Evolutionary conservation across 1,140 invertebrate genomes (phyloP).

Genomic region (Cydia fagiglandana): DNA sequence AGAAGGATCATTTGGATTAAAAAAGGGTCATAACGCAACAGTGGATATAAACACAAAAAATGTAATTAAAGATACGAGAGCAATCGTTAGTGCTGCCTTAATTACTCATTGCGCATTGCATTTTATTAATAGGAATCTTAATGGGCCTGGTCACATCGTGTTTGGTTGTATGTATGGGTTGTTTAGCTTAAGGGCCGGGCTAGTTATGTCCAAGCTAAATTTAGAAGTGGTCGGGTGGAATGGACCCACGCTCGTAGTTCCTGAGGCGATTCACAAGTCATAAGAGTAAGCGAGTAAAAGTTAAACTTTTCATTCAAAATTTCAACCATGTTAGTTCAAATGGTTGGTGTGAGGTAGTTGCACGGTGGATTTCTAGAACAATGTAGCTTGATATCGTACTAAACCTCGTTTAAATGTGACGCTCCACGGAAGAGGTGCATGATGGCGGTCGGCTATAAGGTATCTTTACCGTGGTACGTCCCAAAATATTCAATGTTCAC

Average conservation of each 20-base stretch:
- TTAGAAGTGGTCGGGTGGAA: constrained; percentile 54
- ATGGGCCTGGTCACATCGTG: neutral
- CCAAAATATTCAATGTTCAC: too few species aligned
- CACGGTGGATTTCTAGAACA: too few species aligned
- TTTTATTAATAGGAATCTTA: constrained; percentile 21
- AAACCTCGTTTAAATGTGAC: too few species aligned
- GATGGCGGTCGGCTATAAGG: too few species aligned
- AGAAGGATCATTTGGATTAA: neutral
- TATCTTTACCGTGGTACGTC: too few species aligned
- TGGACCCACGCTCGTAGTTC: constrained; percentile 45
- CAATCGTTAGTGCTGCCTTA: constrained; percentile 13
- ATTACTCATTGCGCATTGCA: constrained; percentile 12
- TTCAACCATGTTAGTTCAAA: neutral
- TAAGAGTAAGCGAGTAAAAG: neutral
- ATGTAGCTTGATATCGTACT: too few species aligned
- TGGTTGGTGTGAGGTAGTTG: too few species aligned
- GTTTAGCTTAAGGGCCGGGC: constrained; percentile 50
- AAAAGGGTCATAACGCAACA: neutral
- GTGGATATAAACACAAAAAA: constrained; percentile 9
- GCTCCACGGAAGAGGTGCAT: too few species aligned
- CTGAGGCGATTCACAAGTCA: constrained; percentile 37
- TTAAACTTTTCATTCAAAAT: neutral
- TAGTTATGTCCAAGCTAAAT: constrained; percentile 60
- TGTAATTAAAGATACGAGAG: constrained; percentile 12
- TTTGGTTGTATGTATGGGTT: neutral